Evolutionary conservation across 2,113 vertebrate genomes (phyloP), one percentile per base, ranked within the genome.

Genomic region (Psophia crepitans): DNA sequence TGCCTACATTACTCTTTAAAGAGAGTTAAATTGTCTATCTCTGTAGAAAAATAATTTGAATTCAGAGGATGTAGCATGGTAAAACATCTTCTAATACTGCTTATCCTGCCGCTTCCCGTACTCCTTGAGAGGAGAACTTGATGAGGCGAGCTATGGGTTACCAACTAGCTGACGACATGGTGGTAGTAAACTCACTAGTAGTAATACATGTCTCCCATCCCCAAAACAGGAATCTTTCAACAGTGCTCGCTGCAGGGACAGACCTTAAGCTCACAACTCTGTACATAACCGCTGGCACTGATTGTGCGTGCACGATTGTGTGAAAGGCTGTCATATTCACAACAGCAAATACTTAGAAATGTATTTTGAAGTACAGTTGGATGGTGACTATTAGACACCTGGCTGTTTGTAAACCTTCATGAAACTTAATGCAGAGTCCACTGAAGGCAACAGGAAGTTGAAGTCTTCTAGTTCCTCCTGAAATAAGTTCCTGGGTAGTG

Each of bases 31-130:
- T 32, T 78, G 24, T n/a, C n/a, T 63, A 6, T 78, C 35, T 56
- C 53, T 39, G 27, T 21, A 61, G n/a, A 44, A 61, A 77, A 76
- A 70, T 74, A 1, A 80, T 93, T 88, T 80, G 78, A 66, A 93
- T 96, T 93, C 92, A 70, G 92, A 63, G 84, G 68, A 22, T 49
- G 51, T 83, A 73, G 57, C 63, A 23, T 30, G 32, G 65, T 80
- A 75, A 85, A 91, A 70, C 49, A 69, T 68, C 43, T 48, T 35
- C 69, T 85, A 27, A 57, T n/a, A 3, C 63, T 74, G 84, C 46
- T 74, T 80, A 22, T 51, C 32, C 66, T 91, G 60, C 70, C 58
- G 78, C 53, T 65, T 54, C 44, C 63, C 27, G 1, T 54, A 14
- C 6, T 78, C 46, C 51, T 81, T 41, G 8, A 53, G 65, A 94